These are phyloP conservation scores for Pseudochromis fuscus DNA, from an alignment of 2,797 vertebrate genomes.

Conservation along the genomic window DNA sequence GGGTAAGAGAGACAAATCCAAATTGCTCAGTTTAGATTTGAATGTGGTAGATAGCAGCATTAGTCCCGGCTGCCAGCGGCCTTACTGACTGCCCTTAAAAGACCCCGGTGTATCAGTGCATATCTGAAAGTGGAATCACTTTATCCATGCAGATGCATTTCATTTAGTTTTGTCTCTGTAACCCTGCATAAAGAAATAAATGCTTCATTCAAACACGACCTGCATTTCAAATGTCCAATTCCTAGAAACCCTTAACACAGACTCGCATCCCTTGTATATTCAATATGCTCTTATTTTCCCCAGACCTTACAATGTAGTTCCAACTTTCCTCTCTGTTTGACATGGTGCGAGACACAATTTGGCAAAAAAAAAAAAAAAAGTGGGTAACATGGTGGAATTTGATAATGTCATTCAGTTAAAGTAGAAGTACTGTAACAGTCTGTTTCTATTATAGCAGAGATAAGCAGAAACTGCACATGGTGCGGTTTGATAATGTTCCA, in stretches of 20 bases:
- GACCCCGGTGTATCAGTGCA: not conserved
- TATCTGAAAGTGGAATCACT: slow-evolving; percentile 22
- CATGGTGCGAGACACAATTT: slow-evolving; percentile 7
- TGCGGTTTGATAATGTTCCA: slow-evolving; percentile 44
- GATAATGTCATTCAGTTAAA: slow-evolving; percentile 37
- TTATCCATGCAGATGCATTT: slow-evolving; percentile 11
- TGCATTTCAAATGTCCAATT: slow-evolving; percentile 6
- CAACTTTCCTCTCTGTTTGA: not conserved
- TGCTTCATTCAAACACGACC: slow-evolving; percentile 16
- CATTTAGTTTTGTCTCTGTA: not conserved
- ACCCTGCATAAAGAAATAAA: not conserved
- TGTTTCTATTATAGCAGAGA: slow-evolving; percentile 51
- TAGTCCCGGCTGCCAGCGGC: not conserved
- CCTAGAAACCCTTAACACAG: not conserved
- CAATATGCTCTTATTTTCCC: not conserved
- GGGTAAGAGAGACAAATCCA: slow-evolving; percentile 2
- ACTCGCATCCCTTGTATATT: not conserved
- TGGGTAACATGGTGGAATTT: slow-evolving; percentile 24
- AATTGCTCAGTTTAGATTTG: not conserved
- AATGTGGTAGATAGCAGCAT: not conserved
- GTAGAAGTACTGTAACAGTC: slow-evolving; percentile 13
- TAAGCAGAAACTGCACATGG: slow-evolving; percentile 51
- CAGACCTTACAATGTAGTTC: not conserved
- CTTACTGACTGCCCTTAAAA: slow-evolving; percentile 5
- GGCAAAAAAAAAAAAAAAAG: slow-evolving; percentile 3